phyloP scores from a whole-genome alignment of 1,140 invertebrate genomes.

The Antheraea pernyi region DNA sequence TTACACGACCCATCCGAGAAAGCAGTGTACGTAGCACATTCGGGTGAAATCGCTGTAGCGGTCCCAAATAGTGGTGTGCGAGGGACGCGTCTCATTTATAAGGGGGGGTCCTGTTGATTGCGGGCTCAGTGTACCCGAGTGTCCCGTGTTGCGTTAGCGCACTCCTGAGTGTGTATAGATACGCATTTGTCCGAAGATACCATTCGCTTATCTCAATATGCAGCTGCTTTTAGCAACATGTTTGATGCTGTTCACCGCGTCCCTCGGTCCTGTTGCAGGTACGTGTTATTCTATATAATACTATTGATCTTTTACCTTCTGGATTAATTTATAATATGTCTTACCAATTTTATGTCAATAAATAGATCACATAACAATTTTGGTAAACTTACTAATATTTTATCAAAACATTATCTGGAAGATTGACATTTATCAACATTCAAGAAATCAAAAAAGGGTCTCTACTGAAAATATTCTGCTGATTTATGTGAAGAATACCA shows the following conservation, averaged over 20 bases:
- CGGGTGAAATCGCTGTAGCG: conserved; percentile 34
- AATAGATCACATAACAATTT: neutral
- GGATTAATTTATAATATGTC: too few relatives aligned
- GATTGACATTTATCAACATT: neutral
- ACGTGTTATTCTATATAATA: conserved; percentile 33
- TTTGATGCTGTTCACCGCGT: conserved; percentile 64
- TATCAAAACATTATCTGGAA: neutral
- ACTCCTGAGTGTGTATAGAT: conserved; percentile 50
- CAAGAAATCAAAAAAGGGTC: neutral
- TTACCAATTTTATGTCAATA: neutral
- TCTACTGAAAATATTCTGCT: too few relatives aligned
- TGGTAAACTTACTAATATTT: neutral
- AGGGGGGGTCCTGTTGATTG: conserved; percentile 69
- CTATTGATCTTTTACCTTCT: neutral
- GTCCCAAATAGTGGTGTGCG: conserved; percentile 53
- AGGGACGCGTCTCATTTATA: conserved; percentile 74
- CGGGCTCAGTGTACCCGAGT: conserved; percentile 74
- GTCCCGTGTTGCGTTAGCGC: conserved; percentile 73
- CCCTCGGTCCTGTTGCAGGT: conserved; percentile 65
- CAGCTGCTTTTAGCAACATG: conserved; percentile 63
- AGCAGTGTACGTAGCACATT: conserved; percentile 46
- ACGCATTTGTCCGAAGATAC: conserved; percentile 31
- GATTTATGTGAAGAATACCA: too few relatives aligned
- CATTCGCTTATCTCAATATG: conserved; percentile 46
- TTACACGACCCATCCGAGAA: conserved; percentile 19